These are phyloP conservation scores for Parauchenoglanis punctatus DNA, from an alignment of 2,797 vertebrate species.

Conservation along the genomic window DNA sequence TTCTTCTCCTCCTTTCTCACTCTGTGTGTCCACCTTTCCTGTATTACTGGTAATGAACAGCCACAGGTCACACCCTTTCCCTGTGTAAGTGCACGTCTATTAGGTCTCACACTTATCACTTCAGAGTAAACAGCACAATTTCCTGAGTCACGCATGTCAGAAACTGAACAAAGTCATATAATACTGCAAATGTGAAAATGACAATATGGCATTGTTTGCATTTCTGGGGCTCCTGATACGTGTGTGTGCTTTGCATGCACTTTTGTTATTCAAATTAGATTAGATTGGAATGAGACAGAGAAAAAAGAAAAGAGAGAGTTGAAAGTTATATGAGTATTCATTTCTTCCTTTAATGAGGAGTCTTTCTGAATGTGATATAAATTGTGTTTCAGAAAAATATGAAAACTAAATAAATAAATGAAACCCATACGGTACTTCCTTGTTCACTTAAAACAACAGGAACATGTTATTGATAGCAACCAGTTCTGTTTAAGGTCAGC, in stretches of 20 bases:
- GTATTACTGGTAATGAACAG: conserved; percentile 58
- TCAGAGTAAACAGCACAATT: not conserved
- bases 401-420: not conserved
- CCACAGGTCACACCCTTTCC: conserved; percentile 63
- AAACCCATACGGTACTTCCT: not conserved
- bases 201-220: not conserved
- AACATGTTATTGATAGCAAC: not conserved
- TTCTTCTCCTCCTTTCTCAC: not conserved
- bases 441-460: not conserved
- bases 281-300: not conserved
- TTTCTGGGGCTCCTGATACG: not conserved
- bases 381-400: not conserved
- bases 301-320: too few species aligned
- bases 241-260: not conserved
- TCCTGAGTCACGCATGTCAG: not conserved
- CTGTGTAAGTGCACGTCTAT: conserved; percentile 15
- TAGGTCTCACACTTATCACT: not conserved
- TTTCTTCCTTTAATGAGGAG: not conserved
- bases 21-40: conserved; percentile 18
- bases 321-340: not conserved
- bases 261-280: not conserved
- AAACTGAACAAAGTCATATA: not conserved
- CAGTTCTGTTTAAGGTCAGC: not conserved
- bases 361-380: not conserved
- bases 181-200: not conserved